Base-by-base conservation (phyloP, 2,113 vertebrate species). In the Mobula hypostoma region DNA sequence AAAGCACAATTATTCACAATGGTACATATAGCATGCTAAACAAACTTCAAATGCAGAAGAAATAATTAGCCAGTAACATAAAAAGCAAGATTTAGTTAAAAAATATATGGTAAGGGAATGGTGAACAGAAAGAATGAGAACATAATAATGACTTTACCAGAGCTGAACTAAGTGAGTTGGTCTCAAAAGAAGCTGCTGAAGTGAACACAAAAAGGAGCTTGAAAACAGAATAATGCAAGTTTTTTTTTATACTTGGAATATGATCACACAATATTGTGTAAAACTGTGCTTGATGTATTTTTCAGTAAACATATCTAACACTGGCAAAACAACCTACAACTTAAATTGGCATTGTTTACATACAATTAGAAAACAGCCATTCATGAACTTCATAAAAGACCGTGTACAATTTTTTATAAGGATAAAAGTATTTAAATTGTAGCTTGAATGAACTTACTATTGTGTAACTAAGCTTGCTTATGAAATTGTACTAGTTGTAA, bases 111-210 rank as follows among this genome's bases (percentile, higher is more conserved):
- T n/a, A 70, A 40, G 15, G 24, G 56, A 85, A 85, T 85, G 82
- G 8, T 8, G 24, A 58, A 12, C 56, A 66, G 29, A 14, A 91
- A 21, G 29, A 36, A 91, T 91, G 32, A 70, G 32, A 91, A 91
- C n/a, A 70, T 70, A 91, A 40, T 63, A 70, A 4, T 91, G 19
- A 91, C 63, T 70, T 91, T 91, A 91, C 58, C 85, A n/a, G 88
- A 91, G 88, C 66, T 91, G 63, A 70, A 63, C 66, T 68, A 91
- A 88, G 61, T 66, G 29, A 58, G 29, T n/a, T 91, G 63, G 63
- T 40, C 66, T 91, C 88, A 91, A 91, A 68, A 66, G 87, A 66
- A 68, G 32, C 29, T 88, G 56, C 85, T 70, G 88, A 91, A 91
- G 66, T 70, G n/a, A 85, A 85, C 82, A 85, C 32, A 70, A 70